Percentiles rank a stretch among this genome's conserved stretches.
These are phyloP conservation scores for Acinonyx jubatus DNA, from an alignment of 2,113 vertebrate species.

Conservation along the genomic window DNA sequence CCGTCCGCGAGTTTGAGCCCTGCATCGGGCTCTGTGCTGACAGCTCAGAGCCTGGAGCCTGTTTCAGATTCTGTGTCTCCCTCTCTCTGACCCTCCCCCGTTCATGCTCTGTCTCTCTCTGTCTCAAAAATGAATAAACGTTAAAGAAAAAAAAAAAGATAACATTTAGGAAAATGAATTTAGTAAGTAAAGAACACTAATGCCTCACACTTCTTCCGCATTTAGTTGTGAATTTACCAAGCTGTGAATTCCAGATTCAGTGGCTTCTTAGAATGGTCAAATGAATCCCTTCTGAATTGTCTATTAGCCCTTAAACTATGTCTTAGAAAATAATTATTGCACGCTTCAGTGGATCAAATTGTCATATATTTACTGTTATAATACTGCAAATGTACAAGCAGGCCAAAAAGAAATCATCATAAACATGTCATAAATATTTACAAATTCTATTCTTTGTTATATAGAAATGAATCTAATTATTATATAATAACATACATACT, in stretches of 20 bases:
- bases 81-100: too few species aligned
- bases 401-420: background rate
- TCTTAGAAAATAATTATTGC: conserved; percentile 32
- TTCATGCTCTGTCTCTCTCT: too few species aligned
- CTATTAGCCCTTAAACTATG: conserved; percentile 24
- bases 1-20: rapidly evolving
- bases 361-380: background rate
- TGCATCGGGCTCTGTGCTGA: too few species aligned
- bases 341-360: conserved; percentile 7
- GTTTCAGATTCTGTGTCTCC: too few species aligned
- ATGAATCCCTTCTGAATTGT: conserved; percentile 39
- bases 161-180: background rate
- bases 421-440: background rate
- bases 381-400: background rate
- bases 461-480: background rate
- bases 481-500: conserved; percentile 19
- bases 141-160: conserved; percentile 35
- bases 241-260: background rate
- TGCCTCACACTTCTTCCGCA: background rate
- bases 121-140: too few species aligned
- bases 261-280: background rate
- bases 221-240: conserved; percentile 3
- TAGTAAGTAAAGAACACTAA: background rate
- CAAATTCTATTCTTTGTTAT: background rate
- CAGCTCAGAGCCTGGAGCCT: too few species aligned